phyloP scores from a whole-genome alignment of 37 sponge, comb jelly and placozoan genomes.

The Agelas oroides region DNA sequence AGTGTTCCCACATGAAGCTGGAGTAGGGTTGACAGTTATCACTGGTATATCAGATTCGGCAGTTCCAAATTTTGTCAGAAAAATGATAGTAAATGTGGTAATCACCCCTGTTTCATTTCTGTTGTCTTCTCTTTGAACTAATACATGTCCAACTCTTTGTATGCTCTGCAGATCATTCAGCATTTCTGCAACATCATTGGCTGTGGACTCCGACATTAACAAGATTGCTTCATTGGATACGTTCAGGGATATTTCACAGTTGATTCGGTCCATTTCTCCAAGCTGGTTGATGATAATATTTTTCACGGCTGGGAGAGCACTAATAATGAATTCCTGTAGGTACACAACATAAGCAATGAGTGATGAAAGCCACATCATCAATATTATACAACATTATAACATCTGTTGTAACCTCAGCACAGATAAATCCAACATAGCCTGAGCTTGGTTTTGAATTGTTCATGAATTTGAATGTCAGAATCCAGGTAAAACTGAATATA shows the following conservation, averaged over 20 bases:
- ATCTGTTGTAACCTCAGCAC: too few relatives aligned
- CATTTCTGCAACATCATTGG: background rate
- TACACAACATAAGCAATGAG: too few relatives aligned
- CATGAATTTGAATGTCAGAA: too few relatives aligned
- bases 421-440: too few relatives aligned
- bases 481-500: too few relatives aligned
- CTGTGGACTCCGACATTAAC: background rate
- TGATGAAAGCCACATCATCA: too few relatives aligned
- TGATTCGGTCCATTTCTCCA: background rate
- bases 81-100: background rate
- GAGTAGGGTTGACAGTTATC: background rate
- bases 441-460: too few relatives aligned
- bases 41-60: background rate
- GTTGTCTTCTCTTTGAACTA: background rate
- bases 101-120: too few relatives aligned
- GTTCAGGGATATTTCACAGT: background rate
- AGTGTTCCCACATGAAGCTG: background rate
- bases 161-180: conserved; percentile 16
- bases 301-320: background rate
- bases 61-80: background rate
- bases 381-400: too few relatives aligned
- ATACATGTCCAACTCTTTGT: background rate
- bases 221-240: background rate
- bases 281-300: background rate
- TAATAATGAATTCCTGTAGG: background rate